Evolutionary conservation across 2,888 invertebrate species (phyloP).

Genomic region (Phasia obesa): DNA sequence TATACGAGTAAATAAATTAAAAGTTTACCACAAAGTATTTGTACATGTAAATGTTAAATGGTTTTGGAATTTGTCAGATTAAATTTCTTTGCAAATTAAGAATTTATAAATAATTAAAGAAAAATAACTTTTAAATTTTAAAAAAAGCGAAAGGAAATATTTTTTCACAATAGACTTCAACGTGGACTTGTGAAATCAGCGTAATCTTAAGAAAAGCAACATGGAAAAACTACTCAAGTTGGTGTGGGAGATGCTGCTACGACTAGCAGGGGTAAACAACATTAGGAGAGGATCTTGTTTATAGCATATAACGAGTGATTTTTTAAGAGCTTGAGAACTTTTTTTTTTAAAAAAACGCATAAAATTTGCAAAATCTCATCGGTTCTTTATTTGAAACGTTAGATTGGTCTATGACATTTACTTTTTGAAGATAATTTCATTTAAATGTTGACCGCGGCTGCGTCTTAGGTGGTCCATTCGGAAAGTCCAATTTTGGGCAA

Average conservation of each 20-base stretch:
- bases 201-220: slow-evolving; percentile 4
- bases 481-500: too few species aligned
- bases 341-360: too few species aligned
- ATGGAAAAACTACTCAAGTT: background rate
- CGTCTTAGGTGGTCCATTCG: too few species aligned
- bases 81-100: slow-evolving; percentile 45
- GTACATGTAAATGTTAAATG: background rate
- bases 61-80: slow-evolving; percentile 30
- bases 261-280: background rate
- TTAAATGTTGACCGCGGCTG: too few species aligned
- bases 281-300: background rate
- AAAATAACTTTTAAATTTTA: slow-evolving; percentile 2
- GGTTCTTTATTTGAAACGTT: too few species aligned
- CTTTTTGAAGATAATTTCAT: too few species aligned
- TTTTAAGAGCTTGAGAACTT: too few species aligned
- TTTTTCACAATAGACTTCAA: slow-evolving; percentile 1
- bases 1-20: background rate
- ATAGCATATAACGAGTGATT: background rate
- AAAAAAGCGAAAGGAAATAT: slow-evolving; percentile 70
- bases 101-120: slow-evolving; percentile 35
- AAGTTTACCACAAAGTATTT: background rate
- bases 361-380: too few species aligned
- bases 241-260: slow-evolving; percentile 11
- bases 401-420: too few species aligned
- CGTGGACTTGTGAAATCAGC: too few species aligned